These are phyloP conservation scores for Tetropium fuscum DNA, from an alignment of 2,888 invertebrate species.

Conservation along the genomic window DNA sequence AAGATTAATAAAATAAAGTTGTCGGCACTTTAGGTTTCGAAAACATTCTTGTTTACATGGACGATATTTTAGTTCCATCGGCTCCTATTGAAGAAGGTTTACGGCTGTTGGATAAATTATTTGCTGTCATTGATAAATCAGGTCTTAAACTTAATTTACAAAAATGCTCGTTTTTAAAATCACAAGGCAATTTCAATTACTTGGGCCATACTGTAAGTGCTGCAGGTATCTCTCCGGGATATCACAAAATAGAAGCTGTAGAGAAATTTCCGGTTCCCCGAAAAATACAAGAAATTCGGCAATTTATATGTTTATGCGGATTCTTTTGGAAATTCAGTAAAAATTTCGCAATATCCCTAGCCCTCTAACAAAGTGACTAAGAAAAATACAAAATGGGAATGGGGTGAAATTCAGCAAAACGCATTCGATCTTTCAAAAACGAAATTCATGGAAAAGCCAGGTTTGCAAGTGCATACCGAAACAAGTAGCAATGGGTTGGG, in stretches of 20 bases:
- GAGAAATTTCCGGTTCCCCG: background rate
- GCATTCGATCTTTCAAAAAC: background rate
- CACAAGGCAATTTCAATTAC: background rate
- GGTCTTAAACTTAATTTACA: background rate
- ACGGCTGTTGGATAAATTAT: background rate
- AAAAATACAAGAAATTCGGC: background rate
- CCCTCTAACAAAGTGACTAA: background rate
- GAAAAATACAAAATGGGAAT: background rate
- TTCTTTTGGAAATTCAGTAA: background rate
- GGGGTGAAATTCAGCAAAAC: background rate
- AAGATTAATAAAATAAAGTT: background rate
- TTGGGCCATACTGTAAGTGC: background rate
- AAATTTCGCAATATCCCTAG: background rate
- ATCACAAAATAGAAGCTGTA: background rate
- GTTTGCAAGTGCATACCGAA: background rate
- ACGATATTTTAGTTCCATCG: background rate
- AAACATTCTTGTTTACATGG: background rate
- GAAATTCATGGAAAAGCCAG: background rate
- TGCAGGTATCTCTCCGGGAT: background rate
- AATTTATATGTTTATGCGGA: background rate
- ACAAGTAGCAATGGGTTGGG: background rate
- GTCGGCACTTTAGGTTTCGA: background rate
- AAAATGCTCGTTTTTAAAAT: background rate
- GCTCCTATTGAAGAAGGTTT: no score
- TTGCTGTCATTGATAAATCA: background rate